phyloP scores from a whole-genome alignment of 2,888 invertebrate genomes.

The Epinotia brunnichana region DNA sequence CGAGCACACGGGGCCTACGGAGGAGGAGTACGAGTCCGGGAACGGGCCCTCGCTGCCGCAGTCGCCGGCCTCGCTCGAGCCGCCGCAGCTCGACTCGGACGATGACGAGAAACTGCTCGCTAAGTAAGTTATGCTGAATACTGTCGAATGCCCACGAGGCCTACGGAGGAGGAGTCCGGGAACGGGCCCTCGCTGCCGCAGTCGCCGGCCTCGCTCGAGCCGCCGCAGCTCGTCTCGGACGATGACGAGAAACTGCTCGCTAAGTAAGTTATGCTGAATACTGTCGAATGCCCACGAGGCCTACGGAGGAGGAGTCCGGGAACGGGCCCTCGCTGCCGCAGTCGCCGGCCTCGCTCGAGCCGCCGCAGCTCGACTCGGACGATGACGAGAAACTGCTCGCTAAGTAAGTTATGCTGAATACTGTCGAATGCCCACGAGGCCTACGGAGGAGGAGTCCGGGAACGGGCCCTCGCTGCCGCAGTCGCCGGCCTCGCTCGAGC shows the following conservation, averaged over 20 bases:
- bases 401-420: constrained; percentile 63
- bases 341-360: constrained; percentile 95
- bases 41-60: constrained; percentile 98
- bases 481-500: constrained; percentile 95
- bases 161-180: constrained; percentile 96
- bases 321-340: constrained; percentile 98
- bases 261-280: constrained; percentile 63
- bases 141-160: constrained; percentile 51
- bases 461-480: constrained; percentile 98
- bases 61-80: constrained; percentile 95
- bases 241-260: constrained; percentile 89
- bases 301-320: constrained; percentile 96
- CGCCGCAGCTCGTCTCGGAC: constrained; percentile 91
- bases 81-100: constrained; percentile 91
- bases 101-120: constrained; percentile 89
- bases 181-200: constrained; percentile 98
- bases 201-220: constrained; percentile 95
- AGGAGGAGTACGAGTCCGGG: constrained; percentile 98
- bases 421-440: constrained; percentile 52
- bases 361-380: constrained; percentile 91
- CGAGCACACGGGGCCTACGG: constrained; percentile 82
- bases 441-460: constrained; percentile 96
- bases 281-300: constrained; percentile 52
- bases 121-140: constrained; percentile 63
- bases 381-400: constrained; percentile 89